Percentiles rank a stretch among this genome's conserved stretches.
These are phyloP conservation scores for Drosophila pseudotakahashii DNA, from an alignment of 2,888 invertebrate genomes.

Conservation along the genomic window DNA sequence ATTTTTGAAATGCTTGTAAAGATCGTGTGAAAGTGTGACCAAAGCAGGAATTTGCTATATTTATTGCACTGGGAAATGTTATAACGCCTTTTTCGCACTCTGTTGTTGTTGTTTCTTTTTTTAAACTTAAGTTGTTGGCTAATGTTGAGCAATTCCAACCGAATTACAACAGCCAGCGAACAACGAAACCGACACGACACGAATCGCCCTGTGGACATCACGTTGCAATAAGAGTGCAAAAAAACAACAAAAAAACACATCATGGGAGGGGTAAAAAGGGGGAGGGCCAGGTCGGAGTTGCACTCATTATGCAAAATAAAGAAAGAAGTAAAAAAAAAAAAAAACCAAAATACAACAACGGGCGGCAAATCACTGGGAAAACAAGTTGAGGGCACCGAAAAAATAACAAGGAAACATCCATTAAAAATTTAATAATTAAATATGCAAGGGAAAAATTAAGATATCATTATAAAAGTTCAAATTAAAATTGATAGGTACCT, in stretches of 20 bases:
- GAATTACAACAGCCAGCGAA: conserved; percentile 53
- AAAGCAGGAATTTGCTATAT: conserved; percentile 36
- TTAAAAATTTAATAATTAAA: background rate
- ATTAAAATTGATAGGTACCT: too few species aligned
- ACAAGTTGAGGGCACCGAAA: conserved; percentile 6
- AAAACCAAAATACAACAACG: background rate
- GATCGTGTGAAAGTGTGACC: conserved; percentile 73
- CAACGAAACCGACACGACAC: conserved; percentile 49
- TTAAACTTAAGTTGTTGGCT: conserved; percentile 5
- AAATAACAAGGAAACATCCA: conserved; percentile 4
- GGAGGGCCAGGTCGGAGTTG: conserved; percentile 59
- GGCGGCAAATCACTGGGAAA: conserved; percentile 10
- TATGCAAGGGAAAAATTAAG: background rate
- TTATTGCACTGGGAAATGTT: conserved; percentile 32
- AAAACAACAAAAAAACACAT: conserved; percentile 36
- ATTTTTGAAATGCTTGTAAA: background rate
- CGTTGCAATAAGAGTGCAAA: conserved; percentile 39
- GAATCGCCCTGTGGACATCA: conserved; percentile 64
- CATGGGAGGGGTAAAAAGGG: conserved; percentile 57
- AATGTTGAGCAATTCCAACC: conserved; percentile 65
- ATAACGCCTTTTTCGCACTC: conserved; percentile 35
- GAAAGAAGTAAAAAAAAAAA: conserved; percentile 12
- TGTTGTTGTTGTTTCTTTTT: background rate
- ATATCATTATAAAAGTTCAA: too few species aligned
- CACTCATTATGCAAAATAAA: conserved; percentile 71